Percentiles rank a stretch among this genome's conserved stretches.
These are phyloP conservation scores for Dallia pectoralis DNA, from an alignment of 2,797 vertebrate species.

Conservation along the genomic window DNA sequence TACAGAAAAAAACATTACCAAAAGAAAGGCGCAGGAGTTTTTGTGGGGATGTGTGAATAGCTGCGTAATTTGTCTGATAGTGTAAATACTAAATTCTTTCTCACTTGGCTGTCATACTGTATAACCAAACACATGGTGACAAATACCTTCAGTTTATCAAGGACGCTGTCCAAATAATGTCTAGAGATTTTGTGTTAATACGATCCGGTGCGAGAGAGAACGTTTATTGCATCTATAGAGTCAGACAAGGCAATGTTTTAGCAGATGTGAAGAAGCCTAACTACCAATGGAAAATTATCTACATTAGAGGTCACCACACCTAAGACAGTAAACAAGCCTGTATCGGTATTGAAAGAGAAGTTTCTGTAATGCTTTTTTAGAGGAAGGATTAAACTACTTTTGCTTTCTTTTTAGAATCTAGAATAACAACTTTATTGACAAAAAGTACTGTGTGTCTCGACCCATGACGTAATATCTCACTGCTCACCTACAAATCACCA, in stretches of 20 bases:
- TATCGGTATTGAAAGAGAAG: slow-evolving; percentile 1
- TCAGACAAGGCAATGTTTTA: slow-evolving; percentile 4
- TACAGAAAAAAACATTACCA: neutral
- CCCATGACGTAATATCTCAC: slow-evolving; percentile 11
- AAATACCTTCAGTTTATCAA: slow-evolving; percentile 1
- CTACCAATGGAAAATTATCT: neutral
- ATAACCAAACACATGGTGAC: neutral
- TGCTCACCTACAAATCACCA: slow-evolving; percentile 12
- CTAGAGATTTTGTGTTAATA: neutral
- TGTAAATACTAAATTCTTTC: slow-evolving; percentile 21
- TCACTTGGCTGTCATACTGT: neutral
- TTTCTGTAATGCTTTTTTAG: slow-evolving; percentile 11
- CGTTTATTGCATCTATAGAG: slow-evolving; percentile 8
- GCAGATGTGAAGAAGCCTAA: neutral
- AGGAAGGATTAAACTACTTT: neutral
- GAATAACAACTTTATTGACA: neutral
- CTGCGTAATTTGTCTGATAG: neutral
- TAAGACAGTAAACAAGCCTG: neutral
- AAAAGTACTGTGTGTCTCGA: slow-evolving; percentile 10
- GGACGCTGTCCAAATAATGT: slow-evolving; percentile 13
- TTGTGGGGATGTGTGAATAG: neutral
- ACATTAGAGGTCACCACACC: slow-evolving; percentile 10
- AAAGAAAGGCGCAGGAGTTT: neutral
- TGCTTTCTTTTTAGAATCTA: slow-evolving; percentile 5
- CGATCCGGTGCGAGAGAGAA: slow-evolving; percentile 15